Conservation (phyloP, 2,888 invertebrate species). For the Saturnia japonica region DNA sequence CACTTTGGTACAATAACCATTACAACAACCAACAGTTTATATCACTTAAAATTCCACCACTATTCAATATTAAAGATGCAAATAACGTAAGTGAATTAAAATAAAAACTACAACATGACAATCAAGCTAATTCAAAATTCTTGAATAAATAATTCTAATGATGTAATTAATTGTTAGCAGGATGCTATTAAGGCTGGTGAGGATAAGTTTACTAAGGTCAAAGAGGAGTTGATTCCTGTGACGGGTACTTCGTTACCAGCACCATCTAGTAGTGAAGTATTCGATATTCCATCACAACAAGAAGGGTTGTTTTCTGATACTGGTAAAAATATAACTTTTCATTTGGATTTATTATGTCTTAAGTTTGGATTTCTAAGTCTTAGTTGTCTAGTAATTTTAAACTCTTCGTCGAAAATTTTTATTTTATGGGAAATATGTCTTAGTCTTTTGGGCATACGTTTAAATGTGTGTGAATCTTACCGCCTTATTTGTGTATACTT, state of each 20-base stretch:
- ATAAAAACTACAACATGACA: too few species aligned
- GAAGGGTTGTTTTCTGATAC: slow-evolving; percentile 61
- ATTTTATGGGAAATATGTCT: too few species aligned
- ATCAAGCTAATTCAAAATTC: too few species aligned
- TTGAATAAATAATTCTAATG: not conserved
- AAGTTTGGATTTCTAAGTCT: not conserved
- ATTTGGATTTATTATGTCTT: not conserved
- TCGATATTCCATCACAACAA: slow-evolving; percentile 51
- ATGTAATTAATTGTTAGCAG: not conserved
- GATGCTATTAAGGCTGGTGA: slow-evolving; percentile 27
- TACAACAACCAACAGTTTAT: too few species aligned
- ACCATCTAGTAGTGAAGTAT: slow-evolving; percentile 43
- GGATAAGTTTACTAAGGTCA: slow-evolving; percentile 33
- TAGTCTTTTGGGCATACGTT: not conserved
- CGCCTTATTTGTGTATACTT: not conserved
- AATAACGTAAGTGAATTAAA: not conserved
- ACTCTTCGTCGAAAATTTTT: too few species aligned
- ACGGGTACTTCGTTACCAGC: slow-evolving; percentile 55
- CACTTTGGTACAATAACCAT: too few species aligned
- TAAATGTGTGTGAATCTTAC: not conserved
- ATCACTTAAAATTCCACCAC: too few species aligned
- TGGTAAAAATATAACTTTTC: slow-evolving; percentile 41
- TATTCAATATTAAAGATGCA: too few species aligned
- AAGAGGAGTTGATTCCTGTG: slow-evolving; percentile 54
- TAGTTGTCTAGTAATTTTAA: too few species aligned